Conservation (phyloP, 2,888 invertebrate genomes). For the Falcaria lacertinaria region DNA sequence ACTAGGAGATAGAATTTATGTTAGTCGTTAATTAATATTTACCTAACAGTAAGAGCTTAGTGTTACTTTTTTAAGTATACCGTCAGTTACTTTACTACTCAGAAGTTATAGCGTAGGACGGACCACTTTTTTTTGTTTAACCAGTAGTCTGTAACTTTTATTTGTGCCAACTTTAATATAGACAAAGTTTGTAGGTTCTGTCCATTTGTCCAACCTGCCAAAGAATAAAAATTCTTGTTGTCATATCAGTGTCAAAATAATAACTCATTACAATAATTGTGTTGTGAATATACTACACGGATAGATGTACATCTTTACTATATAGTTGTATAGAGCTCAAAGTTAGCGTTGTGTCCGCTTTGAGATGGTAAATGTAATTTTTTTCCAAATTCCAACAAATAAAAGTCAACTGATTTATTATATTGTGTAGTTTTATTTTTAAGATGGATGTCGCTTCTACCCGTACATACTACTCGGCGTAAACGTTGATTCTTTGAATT, state of each 20-base stretch:
- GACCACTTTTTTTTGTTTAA: conserved; percentile 35
- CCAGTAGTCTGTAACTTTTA: conserved; percentile 31
- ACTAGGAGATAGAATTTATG: conserved; percentile 70
- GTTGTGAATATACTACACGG: conserved; percentile 55
- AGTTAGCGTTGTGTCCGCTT: conserved; percentile 50
- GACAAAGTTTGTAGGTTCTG: conserved; percentile 14
- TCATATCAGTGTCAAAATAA: conserved; percentile 37
- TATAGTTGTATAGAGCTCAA: conserved; percentile 59
- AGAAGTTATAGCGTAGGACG: conserved; percentile 25
- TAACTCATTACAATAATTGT: conserved; percentile 43
- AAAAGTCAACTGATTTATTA: too few relatives aligned
- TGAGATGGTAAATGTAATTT: conserved; percentile 55
- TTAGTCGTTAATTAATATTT: conserved; percentile 74
- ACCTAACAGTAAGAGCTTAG: conserved; percentile 51
- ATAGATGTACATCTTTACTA: conserved; percentile 35
- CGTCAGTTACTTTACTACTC: conserved; percentile 49
- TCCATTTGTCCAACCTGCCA: conserved; percentile 29
- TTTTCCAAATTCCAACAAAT: conserved; percentile 70
- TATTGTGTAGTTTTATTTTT: too few relatives aligned
- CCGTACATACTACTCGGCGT: too few relatives aligned
- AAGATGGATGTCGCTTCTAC: too few relatives aligned
- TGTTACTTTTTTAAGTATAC: conserved; percentile 60
- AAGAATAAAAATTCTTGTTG: conserved; percentile 48
- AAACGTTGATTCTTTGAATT: too few relatives aligned
- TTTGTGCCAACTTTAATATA: conserved; percentile 40